Base-by-base conservation (phyloP, 2,888 invertebrate species). In the Cylloceria caligata region DNA sequence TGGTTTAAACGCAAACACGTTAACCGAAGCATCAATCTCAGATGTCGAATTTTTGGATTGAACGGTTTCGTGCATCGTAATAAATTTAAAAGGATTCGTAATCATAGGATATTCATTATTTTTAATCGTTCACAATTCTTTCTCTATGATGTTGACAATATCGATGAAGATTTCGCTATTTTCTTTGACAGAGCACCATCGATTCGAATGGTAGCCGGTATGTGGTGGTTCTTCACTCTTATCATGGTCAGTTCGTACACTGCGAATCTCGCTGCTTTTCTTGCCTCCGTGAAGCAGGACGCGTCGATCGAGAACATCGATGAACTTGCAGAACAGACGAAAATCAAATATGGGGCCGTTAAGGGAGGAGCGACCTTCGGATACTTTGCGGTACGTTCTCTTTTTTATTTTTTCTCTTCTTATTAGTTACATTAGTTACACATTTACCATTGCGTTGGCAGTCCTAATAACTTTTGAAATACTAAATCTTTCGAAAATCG, bases 161-260 rank as follows among this genome's bases (percentile, higher is more conserved):
- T n/a, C 16, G 13, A 49, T 16, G 16, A n/a, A n/a, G n/a, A n/a
- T n/a, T 36, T 69, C 69, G 11, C 13, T 7, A n/a, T 42, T 78
- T 30, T 65, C 34, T 71, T 81, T 89, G n/a, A 47, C 92, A 97
- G 97, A 93, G 97, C 98, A 52, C 96, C 97, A 13, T 97, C 97
- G 0, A 98, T 98, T 0, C 94, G 98, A 83, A 96, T 97, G 95
- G 96, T 98, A 9, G 97, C 97, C 1, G 98, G 98, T 45, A 97
- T 98, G 95, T 97, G 97, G 97, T 98, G 98, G 98, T 98, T 98
- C 93, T 98, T 98, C 93, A 98, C 97, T 0, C 93, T 98, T 64
- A 98, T 98, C 88, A 98, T 99, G 97, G 98, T 98, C 87, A 98
- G 98, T 0, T 98, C 98, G 6, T 99, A 99, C 93, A 99, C 99